phyloP scores from a whole-genome alignment of 2,888 invertebrate species.

The Dasysyrphus albostriatus region DNA sequence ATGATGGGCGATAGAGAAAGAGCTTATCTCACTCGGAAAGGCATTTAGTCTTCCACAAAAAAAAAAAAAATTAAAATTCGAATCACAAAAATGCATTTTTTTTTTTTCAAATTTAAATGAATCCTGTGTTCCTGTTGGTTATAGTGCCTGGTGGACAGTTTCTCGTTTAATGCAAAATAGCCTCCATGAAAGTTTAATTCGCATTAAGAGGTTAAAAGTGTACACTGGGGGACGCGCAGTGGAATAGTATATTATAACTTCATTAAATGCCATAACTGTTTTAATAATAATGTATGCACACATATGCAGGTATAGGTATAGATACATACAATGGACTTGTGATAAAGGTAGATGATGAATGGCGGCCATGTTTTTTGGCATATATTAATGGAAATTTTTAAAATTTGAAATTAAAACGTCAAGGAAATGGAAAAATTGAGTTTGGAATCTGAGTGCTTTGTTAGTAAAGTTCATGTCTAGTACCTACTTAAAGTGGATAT shows the following conservation, averaged over 20 bases:
- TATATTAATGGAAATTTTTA: constrained; percentile 2
- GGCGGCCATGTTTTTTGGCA: not conserved
- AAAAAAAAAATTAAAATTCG: not conserved
- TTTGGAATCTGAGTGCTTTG: not conserved
- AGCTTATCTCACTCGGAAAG: constrained; percentile 21
- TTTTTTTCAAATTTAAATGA: constrained; percentile 49
- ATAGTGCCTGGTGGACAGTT: not conserved
- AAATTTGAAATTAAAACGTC: constrained; percentile 1
- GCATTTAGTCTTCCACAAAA: not conserved
- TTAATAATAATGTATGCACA: not conserved
- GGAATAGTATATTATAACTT: not conserved
- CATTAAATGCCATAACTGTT: not conserved
- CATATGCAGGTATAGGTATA: not conserved
- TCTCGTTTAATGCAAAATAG: constrained; percentile 2
- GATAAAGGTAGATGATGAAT: constrained; percentile 2
- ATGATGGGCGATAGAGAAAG: constrained; percentile 20
- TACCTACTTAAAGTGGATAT: too few species aligned
- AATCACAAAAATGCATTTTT: constrained; percentile 46
- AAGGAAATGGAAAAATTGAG: not conserved
- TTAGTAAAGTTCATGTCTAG: not conserved
- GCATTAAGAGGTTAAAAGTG: constrained; percentile 43
- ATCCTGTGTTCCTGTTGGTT: not conserved
- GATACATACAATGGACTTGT: not conserved
- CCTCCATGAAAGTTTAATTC: constrained; percentile 51
- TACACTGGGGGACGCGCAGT: not conserved